Evolutionary conservation across 2,888 invertebrate species (phyloP).

Genomic region (Drosophila borealis): DNA sequence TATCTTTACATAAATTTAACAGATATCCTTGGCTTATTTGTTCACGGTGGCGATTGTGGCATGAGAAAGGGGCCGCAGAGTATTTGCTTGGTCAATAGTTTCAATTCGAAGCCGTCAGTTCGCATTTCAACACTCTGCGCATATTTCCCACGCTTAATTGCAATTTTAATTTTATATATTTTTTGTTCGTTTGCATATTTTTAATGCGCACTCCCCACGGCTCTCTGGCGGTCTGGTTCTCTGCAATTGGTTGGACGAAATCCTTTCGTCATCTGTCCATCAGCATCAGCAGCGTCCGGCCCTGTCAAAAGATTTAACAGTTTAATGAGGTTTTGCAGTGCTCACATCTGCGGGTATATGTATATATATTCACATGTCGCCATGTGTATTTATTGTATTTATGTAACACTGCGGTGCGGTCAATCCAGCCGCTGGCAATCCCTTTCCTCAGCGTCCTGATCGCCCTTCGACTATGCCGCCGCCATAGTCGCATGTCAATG

Average conservation of each 20-base stretch:
- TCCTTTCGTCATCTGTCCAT: slow-evolving; percentile 38
- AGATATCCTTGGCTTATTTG: slow-evolving; percentile 64
- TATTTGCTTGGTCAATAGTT: slow-evolving; percentile 77
- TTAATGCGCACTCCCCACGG: slow-evolving; percentile 27
- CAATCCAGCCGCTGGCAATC: slow-evolving; percentile 42
- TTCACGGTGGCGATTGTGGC: slow-evolving; percentile 14
- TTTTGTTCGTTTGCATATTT: slow-evolving; percentile 39
- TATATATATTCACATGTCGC: slow-evolving; percentile 49
- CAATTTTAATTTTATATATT: slow-evolving; percentile 59
- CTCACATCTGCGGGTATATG: slow-evolving; percentile 58
- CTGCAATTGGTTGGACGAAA: slow-evolving; percentile 14
- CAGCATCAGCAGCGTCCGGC: slow-evolving; percentile 37
- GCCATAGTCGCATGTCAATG: slow-evolving; percentile 67
- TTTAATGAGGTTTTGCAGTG: slow-evolving; percentile 76
- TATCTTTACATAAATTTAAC: slow-evolving; percentile 74
- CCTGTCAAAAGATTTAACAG: slow-evolving; percentile 78
- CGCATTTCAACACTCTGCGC: slow-evolving; percentile 50
- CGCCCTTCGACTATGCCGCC: slow-evolving; percentile 33
- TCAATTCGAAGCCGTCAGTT: slow-evolving; percentile 37
- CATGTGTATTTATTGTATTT: slow-evolving; percentile 76
- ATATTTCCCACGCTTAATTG: slow-evolving; percentile 68
- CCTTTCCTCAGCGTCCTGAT: slow-evolving; percentile 15
- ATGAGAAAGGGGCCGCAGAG: slow-evolving; percentile 1
- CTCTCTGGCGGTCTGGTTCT: slow-evolving; percentile 4
- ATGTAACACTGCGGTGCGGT: slow-evolving; percentile 72